Conservation (phyloP, 2,888 invertebrate species). For the Volucella bombylans region DNA sequence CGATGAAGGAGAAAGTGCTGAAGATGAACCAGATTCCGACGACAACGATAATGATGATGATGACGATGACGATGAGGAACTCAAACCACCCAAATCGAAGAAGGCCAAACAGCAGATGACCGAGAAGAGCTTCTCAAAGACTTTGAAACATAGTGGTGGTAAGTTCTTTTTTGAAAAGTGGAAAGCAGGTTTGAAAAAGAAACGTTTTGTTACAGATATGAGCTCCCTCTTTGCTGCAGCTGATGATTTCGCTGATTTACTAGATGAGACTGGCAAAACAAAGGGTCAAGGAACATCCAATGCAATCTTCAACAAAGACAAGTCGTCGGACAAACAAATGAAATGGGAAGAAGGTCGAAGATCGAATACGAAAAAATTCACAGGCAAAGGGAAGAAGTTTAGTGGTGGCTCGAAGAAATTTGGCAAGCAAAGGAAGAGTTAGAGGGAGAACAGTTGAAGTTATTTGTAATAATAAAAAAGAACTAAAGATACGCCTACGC, state of each 20-base stretch:
- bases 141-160: constrained; percentile 80
- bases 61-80: constrained; percentile 74
- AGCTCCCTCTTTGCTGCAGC: constrained; percentile 90
- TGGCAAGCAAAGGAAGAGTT: constrained; percentile 65
- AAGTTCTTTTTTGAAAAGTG: constrained; percentile 39
- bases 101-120: constrained; percentile 77
- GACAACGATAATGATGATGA: constrained; percentile 47
- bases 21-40: constrained; percentile 76
- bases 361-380: constrained; percentile 78
- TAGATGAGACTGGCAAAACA: constrained; percentile 91
- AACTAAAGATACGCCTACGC: too few species aligned
- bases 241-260: constrained; percentile 93
- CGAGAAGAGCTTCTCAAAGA: constrained; percentile 79
- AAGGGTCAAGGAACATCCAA: constrained; percentile 87
- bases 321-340: constrained; percentile 89
- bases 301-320: constrained; percentile 89
- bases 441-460: background rate
- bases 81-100: constrained; percentile 77
- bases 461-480: background rate
- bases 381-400: constrained; percentile 75
- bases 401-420: constrained; percentile 46
- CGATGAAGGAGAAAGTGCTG: constrained; percentile 75
- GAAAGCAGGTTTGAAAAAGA: background rate
- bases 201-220: constrained; percentile 81
- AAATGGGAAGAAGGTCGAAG: constrained; percentile 90